Evolutionary conservation across 2,888 invertebrate genomes (phyloP).

Genomic region (Calliphora vomitoria): DNA sequence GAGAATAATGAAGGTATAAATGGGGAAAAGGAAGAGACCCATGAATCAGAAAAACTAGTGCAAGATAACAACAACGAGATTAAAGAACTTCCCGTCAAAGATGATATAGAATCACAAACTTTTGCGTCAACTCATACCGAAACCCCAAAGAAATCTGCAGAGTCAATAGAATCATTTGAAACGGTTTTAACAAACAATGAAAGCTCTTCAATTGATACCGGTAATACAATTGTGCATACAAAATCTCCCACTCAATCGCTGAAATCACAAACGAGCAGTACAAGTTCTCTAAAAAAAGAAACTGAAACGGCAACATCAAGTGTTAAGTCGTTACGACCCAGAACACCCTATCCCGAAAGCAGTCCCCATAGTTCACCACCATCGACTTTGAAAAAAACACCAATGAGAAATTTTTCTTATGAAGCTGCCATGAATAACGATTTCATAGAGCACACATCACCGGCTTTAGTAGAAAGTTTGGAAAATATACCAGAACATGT

Average conservation of each 20-base stretch:
- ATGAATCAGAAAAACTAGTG: neutral
- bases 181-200: neutral
- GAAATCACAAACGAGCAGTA: conserved; percentile 77
- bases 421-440: conserved; percentile 80
- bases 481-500: conserved; percentile 78
- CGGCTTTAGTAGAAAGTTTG: conserved; percentile 79
- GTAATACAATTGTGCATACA: conserved; percentile 63
- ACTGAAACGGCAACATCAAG: conserved; percentile 50
- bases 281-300: conserved; percentile 75
- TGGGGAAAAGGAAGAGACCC: neutral
- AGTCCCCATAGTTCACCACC: conserved; percentile 78
- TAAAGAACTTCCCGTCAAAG: neutral
- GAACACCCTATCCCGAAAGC: conserved; percentile 82
- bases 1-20: conserved; percentile 37
- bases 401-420: conserved; percentile 80
- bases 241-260: conserved; percentile 77
- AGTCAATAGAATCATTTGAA: conserved; percentile 44
- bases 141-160: conserved; percentile 11
- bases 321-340: conserved; percentile 80
- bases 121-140: neutral
- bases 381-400: conserved; percentile 77
- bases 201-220: conserved; percentile 34
- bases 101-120: neutral
- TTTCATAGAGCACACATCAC: conserved; percentile 79
- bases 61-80: conserved; percentile 9